Base-by-base conservation (phyloP, 2,888 invertebrate species). In the Tipula unca region DNA sequence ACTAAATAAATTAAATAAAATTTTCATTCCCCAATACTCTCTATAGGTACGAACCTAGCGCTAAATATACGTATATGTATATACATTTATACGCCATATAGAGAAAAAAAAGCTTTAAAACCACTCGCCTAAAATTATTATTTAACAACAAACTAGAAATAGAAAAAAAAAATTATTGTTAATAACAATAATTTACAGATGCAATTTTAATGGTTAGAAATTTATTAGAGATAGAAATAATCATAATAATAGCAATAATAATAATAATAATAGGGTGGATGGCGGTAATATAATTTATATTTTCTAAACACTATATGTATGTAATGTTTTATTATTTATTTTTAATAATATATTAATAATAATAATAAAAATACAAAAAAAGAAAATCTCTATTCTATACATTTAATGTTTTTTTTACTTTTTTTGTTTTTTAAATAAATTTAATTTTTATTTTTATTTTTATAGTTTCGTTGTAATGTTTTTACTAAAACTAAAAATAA, bases 131-230 rank as follows among this genome's bases (percentile, higher is more conserved):
- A 69, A 69, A 69, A 25, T 69, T 69, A 25, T 69, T 69, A 69
- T 69, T 69, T 69, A 69, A 69, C 69, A 69, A 69, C 69, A 69
- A 69, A 69, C 69, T 69, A 17, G 17, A 48, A 48, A 69, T 25
- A 25, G 5, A 25, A 69, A 69, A 69, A 69, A 69, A 20, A 25
- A 69, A 69, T 69, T 69, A 48, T 48, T 69, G 69, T 69, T 69
- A 69, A 69, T 69, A 69, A 69, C 69, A 69, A 69, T 69, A 69
- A 69, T 69, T 69, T 69, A 69, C 69, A 69, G 69, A 69, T 69
- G 69, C 69, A 69, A 69, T 69, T 69, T 25, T 69, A 69, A 69
- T 69, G 69, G 69, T 69, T 69, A 69, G 69, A 69, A 69, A 69
- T 69, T 69, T 69, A 69, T 69, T 69, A 69, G 69, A 69, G 69